Percentiles rank a stretch among this genome's conserved stretches.
Conservation (phyloP, 92 coral and sea anemone genomes). For the Bergia sp. region DNA sequence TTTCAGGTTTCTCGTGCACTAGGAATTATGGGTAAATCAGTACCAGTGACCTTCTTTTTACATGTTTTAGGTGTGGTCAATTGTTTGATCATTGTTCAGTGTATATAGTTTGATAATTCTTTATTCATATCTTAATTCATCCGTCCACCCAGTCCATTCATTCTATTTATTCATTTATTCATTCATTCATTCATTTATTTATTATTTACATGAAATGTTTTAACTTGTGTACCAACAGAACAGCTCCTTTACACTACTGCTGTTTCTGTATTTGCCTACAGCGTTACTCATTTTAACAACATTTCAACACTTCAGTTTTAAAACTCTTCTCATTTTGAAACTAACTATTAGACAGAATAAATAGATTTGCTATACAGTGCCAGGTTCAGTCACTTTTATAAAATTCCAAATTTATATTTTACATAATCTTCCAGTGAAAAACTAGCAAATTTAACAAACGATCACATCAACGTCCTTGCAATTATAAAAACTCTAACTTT, state of each 20-base stretch:
- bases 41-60: no score
- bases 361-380: slow-evolving; percentile 7
- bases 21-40: no score
- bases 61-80: no score
- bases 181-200: neutral
- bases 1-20: no score
- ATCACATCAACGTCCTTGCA: neutral
- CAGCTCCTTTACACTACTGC: no score
- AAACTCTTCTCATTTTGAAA: neutral
- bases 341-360: slow-evolving; percentile 9
- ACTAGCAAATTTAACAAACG: neutral
- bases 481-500: neutral
- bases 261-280: neutral
- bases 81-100: neutral
- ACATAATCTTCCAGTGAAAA: neutral
- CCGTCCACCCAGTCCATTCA: neutral
- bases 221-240: neutral
- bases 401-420: neutral
- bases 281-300: neutral
- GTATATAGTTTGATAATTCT: neutral
- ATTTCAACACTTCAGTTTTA: neutral
- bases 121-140: neutral
- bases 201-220: slow-evolving; percentile 11
- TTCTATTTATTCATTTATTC: neutral
- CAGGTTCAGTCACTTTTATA: neutral